Base-by-base conservation (phyloP, 2,797 vertebrate genomes). In the Eidolon dupreanum region DNA sequence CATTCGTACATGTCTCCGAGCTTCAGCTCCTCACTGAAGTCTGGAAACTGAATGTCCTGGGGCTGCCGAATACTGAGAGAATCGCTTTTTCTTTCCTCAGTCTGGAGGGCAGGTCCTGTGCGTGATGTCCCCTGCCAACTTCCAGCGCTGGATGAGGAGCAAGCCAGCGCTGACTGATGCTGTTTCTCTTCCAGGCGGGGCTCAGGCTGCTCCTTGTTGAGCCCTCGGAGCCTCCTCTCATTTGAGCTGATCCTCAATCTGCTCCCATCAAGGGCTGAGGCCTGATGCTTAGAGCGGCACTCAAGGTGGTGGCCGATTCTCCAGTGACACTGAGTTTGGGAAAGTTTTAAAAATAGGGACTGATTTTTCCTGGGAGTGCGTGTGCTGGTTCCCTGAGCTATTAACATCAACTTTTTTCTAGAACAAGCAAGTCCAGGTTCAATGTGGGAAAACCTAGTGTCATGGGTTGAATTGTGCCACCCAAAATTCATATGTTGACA, bases 61-160 rank as follows among this genome's bases (percentile, higher is more conserved):
- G 38, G 17, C 38, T 65, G 31, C 49, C 8, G 20, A 51, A 5
- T 15, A 13, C 15, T 13, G 3, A 38, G 51, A 87, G 51, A 43
- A 53, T 0, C 31, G 33, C 13, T 5, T 11, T 73, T 65, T 55
- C 31, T 81, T 71, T 51, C 6, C 59, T 79, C 10, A 7, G 0
- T 5, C 19, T 55, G 38, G 84, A 43, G 49, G 7, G 12, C 2
- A 8, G 5, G 1, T 10, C 11, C 38, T n/a, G 6, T 20, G 55
- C 6, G 4, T 16, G 17, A 7, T 0, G 8, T 1, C n/a, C 73
- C 51, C 49, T 53, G 46, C 73, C 13, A 16, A 55, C 0, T 0
- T 5, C 31, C 5, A 3, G 28, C 2, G 1, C 51, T 26, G 31
- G 51, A 7, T 5, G 17, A 38, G 33, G 68, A 46, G 16, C 1